Conservation (phyloP, 2,888 invertebrate genomes). For the Dioctria linearis region DNA sequence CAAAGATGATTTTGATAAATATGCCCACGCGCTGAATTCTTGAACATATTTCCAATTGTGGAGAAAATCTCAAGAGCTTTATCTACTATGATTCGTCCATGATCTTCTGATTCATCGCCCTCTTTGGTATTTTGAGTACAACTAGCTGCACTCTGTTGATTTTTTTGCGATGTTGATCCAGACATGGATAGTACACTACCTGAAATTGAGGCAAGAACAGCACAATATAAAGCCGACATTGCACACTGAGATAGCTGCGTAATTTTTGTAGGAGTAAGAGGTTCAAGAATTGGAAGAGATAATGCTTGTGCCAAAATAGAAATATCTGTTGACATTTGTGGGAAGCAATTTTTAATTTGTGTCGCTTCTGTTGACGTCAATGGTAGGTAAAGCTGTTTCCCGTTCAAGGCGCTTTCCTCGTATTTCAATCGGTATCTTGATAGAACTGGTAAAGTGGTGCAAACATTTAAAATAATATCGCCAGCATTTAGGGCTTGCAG, state of each 20-base stretch:
- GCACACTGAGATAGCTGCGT: slow-evolving; percentile 86
- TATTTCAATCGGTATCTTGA: slow-evolving; percentile 74
- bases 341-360: slow-evolving; percentile 79
- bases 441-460: slow-evolving; percentile 80
- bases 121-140: slow-evolving; percentile 65
- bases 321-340: slow-evolving; percentile 87
- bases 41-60: slow-evolving; percentile 84
- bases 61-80: slow-evolving; percentile 90
- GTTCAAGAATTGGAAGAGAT: slow-evolving; percentile 89
- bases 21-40: slow-evolving; percentile 87
- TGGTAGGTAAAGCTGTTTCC: slow-evolving; percentile 79
- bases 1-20: slow-evolving; percentile 91
- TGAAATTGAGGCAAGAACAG: slow-evolving; percentile 80
- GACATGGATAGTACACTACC: slow-evolving; percentile 75
- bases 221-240: slow-evolving; percentile 87
- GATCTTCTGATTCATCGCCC: slow-evolving; percentile 85
- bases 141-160: slow-evolving; percentile 60
- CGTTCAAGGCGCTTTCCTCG: slow-evolving; percentile 72
- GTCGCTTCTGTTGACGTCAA: slow-evolving; percentile 82
- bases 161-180: slow-evolving; percentile 75
- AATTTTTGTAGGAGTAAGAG: slow-evolving; percentile 87
- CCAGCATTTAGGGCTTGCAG: slow-evolving; percentile 88
- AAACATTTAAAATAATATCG: slow-evolving; percentile 85
- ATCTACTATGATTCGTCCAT: slow-evolving; percentile 88
- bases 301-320: slow-evolving; percentile 85